Base-by-base conservation (phyloP, 2,797 vertebrate species). In the Melanotaenia maccullochi region DNA sequence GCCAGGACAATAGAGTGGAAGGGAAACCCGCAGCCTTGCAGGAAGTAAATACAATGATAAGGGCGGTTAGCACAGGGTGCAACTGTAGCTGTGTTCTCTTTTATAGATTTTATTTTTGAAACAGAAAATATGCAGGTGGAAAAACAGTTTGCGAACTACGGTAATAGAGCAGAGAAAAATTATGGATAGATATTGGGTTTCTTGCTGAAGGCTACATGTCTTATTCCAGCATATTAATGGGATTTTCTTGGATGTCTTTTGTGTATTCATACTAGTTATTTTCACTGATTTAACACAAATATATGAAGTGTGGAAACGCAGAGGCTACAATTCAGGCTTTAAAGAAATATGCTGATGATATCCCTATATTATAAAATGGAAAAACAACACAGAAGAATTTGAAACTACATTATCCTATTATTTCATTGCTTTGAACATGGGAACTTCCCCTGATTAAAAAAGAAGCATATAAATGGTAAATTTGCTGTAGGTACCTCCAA, bases 401-500 rank as follows among this genome's bases (percentile, higher is more conserved):
- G 49, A 62, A 68, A 56, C 18, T 3, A 33, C 16, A 38, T 68
- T 9, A 42, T 75, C 51, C 70, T 54, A 18, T 74, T 72, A 68
- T 66, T 14, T 49, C 69, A 75, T 76, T 75, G 56, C 85, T 86
- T 89, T 84, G 78, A 90, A 86, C 73, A 60, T 54, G 79, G 61
- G 71, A 82, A 75, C 75, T 69, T 86, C 67, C 75, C 70, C 40
- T 59, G 77, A 84, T 89, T 77, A 85, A 56, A 80, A 70, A 58
- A 58, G 68, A 60, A 25, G 71, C 66, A 57, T 76, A 60, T 68
- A 84, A 85, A 82, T 75, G 77, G 66, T 54, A 81, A 83, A 83
- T 58, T 75, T 71, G 89, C 91, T 87, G 73, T 73, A 88, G 85
- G 88, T 90, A 73, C 71, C 76, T 82, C 66, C 20, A 75, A 74